A percentile compares a stretch with the other conserved stretches of the same genome.
Conservation (phyloP, 2,888 invertebrate genomes). For the Ophonus ardosiacus region DNA sequence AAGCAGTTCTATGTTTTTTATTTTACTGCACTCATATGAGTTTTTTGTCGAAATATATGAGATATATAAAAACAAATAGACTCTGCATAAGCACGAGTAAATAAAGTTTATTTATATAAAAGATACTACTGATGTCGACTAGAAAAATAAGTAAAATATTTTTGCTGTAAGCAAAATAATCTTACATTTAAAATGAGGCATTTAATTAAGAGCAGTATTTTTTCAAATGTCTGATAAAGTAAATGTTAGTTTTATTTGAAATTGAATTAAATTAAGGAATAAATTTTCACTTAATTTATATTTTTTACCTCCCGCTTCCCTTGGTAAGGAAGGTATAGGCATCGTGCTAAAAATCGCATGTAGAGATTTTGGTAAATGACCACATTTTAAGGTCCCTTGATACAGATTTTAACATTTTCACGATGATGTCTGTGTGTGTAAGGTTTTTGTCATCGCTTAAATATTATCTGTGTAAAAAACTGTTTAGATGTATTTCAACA, state of each 20-base stretch:
- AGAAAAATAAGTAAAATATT: not conserved
- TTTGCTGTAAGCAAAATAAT: not conserved
- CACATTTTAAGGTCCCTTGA: too few relatives aligned
- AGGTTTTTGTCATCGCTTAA: too few relatives aligned
- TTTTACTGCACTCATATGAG: not conserved
- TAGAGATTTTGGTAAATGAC: too few relatives aligned
- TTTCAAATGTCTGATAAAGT: not conserved
- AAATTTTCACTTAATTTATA: not conserved
- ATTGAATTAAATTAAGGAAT: not conserved
- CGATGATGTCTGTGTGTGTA: too few relatives aligned
- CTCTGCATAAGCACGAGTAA: not conserved
- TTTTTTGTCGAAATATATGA: conserved; percentile 32
- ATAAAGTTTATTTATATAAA: conserved; percentile 26
- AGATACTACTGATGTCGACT: not conserved
- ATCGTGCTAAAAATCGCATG: too few relatives aligned
- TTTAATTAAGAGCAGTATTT: not conserved
- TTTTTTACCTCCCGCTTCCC: not conserved
- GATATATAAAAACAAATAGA: conserved; percentile 23
- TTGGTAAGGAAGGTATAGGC: too few relatives aligned
- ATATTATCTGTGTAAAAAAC: too few relatives aligned
- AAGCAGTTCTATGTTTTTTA: conserved; percentile 24
- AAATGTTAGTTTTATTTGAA: not conserved
- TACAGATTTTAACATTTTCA: too few relatives aligned
- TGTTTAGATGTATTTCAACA: too few relatives aligned
- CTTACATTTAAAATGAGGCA: not conserved